A percentile compares a stretch with the other conserved stretches of the same genome.
Conservation (phyloP, 2,113 vertebrate species). For the Gracilinanus agilis region DNA sequence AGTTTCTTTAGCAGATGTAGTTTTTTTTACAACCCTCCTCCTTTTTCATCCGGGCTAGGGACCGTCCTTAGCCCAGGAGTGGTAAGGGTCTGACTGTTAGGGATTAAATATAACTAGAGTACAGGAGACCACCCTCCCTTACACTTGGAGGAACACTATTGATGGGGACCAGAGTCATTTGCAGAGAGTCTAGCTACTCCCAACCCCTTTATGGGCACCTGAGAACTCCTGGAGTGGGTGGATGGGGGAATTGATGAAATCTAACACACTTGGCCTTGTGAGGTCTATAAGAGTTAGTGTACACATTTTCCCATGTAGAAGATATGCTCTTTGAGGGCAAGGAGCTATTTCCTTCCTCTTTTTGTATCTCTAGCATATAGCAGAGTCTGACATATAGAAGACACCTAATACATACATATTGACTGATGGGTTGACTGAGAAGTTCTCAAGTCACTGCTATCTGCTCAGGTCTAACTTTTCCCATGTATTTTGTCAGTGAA, state of each 20-base stretch:
- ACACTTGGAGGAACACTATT: background rate
- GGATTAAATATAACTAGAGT: background rate
- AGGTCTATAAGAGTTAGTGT: background rate
- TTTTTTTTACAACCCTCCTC: no score
- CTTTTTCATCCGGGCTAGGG: no score
- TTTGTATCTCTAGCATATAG: background rate
- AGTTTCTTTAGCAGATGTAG: no score
- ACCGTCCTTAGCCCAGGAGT: no score
- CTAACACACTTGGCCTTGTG: background rate
- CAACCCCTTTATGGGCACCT: background rate
- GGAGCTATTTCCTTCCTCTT: background rate
- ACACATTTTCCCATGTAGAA: background rate
- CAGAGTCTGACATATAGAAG: background rate
- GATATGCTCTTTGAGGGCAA: background rate
- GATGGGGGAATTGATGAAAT: background rate
- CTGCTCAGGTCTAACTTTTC: conserved; percentile 22
- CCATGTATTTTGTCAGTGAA: conserved; percentile 39
- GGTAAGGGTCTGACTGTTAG: background rate
- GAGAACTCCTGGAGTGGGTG: background rate
- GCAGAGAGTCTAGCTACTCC: background rate
- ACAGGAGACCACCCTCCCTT: background rate
- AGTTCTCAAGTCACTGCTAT: background rate
- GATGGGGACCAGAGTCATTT: background rate
- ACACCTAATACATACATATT: background rate
- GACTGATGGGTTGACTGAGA: background rate